These are phyloP conservation scores for Aurelia coerulea DNA, from an alignment of 30 jellyfish, hydroid and myxozoan genomes.

Conservation along the genomic window DNA sequence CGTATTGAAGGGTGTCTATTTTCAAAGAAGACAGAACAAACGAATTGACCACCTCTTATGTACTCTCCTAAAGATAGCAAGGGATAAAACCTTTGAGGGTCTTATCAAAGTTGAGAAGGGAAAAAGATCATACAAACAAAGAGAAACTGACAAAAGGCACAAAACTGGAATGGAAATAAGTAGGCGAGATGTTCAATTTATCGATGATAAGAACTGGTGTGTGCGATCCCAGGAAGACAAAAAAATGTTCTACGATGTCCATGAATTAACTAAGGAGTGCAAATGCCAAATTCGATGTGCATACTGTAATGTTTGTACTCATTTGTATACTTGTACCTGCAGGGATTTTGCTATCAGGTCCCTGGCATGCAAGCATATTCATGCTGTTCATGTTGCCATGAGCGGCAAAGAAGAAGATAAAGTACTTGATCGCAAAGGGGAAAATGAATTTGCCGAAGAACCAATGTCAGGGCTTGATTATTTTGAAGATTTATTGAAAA, in stretches of 20 bases:
- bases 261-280: neutral
- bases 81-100: neutral
- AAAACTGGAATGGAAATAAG: neutral
- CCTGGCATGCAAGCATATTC: neutral
- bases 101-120: neutral
- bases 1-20: neutral
- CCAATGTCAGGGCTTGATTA: too few species aligned
- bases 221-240: neutral
- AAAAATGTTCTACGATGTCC: neutral
- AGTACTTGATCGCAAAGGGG: too few species aligned
- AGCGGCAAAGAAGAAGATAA: too few species aligned
- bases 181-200: neutral
- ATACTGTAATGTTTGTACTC: neutral
- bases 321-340: neutral
- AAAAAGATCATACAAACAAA: neutral
- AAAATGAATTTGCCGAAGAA: too few species aligned
- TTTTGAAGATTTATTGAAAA: too few species aligned
- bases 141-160: neutral
- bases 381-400: neutral
- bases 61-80: neutral
- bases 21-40: neutral
- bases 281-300: neutral
- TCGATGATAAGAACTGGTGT: neutral
- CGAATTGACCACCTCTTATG: neutral
- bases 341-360: neutral